Evolutionary conservation across 2,888 invertebrate species (phyloP).

Genomic region (Zele albiditarsus): DNA sequence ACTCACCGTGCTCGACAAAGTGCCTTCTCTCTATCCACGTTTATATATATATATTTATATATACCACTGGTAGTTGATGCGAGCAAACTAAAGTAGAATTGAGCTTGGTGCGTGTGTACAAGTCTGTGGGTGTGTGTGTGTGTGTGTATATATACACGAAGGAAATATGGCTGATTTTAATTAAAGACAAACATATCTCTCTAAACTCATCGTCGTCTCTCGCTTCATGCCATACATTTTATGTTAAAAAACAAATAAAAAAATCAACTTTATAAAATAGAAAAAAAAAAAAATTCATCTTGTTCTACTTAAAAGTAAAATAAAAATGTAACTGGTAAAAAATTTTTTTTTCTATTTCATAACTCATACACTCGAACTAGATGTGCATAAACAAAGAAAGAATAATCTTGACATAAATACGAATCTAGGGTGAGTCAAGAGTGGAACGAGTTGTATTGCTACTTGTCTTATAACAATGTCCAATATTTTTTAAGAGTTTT

Average conservation of each 20-base stretch:
- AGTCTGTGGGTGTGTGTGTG: background rate
- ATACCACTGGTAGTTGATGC: constrained; percentile 6
- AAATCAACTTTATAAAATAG: background rate
- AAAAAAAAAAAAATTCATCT: background rate
- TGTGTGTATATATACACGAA: constrained; percentile 31
- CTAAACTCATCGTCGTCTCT: constrained; percentile 52
- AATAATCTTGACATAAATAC: background rate
- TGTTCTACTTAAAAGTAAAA: background rate
- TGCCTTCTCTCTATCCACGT: constrained; percentile 34
- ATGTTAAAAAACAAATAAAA: background rate
- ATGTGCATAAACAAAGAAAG: background rate
- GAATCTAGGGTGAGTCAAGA: background rate
- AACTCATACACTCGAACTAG: background rate
- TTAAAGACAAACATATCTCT: constrained; percentile 69
- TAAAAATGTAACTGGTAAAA: background rate
- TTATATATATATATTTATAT: background rate
- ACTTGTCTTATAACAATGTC: background rate
- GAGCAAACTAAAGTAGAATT: constrained; percentile 16
- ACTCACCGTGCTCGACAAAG: constrained; percentile 58
- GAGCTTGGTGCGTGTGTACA: background rate
- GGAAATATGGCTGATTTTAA: constrained; percentile 65
- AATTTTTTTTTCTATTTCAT: background rate
- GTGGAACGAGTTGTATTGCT: background rate
- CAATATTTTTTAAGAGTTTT: background rate
- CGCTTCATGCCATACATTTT: constrained; percentile 43